These are phyloP conservation scores for Channa maculata DNA, from an alignment of 2,113 vertebrate species.

Conservation along the genomic window DNA sequence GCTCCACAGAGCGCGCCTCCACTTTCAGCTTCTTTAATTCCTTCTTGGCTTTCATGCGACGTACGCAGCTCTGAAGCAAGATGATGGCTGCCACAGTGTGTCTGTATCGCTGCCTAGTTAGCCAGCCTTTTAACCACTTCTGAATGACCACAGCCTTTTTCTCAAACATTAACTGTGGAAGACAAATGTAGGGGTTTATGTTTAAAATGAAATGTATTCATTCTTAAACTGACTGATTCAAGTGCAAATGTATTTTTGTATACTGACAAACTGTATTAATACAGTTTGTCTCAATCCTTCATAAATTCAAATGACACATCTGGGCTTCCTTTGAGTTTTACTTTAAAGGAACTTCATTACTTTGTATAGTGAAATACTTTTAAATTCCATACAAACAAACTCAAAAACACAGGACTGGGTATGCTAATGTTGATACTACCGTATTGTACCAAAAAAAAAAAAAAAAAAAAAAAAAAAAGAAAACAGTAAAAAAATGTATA, in stretches of 20 bases:
- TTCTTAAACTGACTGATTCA: no score
- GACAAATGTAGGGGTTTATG: neutral
- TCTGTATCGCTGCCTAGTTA: conserved; percentile 83
- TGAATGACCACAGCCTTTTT: conserved; percentile 91
- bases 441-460: no score
- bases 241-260: no score
- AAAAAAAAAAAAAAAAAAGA: no score
- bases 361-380: no score
- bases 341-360: no score
- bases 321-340: no score
- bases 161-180: conserved; percentile 87
- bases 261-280: neutral
- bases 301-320: no score
- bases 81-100: conserved; percentile 83
- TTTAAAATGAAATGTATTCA: neutral
- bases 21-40: conserved; percentile 94
- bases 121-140: conserved; percentile 89
- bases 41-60: conserved; percentile 90
- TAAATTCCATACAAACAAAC: no score
- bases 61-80: conserved; percentile 93
- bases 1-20: conserved; percentile 95
- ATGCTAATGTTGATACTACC: no score
- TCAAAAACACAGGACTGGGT: no score
- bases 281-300: neutral
- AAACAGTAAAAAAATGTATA: no score